Base-by-base conservation (phyloP, 2,888 invertebrate genomes). In the Harpalus rufipes region DNA sequence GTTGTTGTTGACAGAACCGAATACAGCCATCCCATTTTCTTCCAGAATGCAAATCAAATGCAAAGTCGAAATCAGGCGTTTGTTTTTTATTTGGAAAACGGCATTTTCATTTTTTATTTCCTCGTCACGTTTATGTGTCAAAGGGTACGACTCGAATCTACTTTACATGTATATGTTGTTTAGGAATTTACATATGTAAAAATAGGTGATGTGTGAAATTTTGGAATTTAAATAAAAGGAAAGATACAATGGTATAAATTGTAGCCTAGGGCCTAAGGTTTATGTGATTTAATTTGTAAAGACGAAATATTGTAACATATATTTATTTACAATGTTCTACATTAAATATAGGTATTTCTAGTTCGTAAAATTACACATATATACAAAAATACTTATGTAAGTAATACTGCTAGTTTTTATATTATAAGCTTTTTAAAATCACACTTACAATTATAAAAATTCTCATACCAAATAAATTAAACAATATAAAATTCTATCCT, bases 131-230 rank as follows among this genome's bases (percentile, higher is more conserved):
- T 58, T 32, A 59, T 32, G 25, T 78, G 78, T 78, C 78, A 78
- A 78, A 78, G 76, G 56, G 76, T n/a, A 56, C 6, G 18, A 16
- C n/a, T 16, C 16, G 25, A 58, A 78, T 78, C 59, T 59, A 78
- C 58, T 78, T 78, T 58, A 78, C 58, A 78, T 78, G 78, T 78
- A 78, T 78, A 76, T 78, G 14, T 59, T 32, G 59, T 58, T 56
- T 59, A 32, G 18, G 32, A 58, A 78, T 78, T 78, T 78, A 78
- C 78, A 78, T 78, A 78, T 56, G 78, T 25, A 78, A 78, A 78
- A 14, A 78, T 78, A 6, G 59, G 21, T 32, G 32, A 58, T 58
- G 78, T 78, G 25, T 59, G 56, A 59, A 56, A 59, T 78, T 78
- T 16, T 18, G 18, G 56, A 74, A 74, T 74, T 74, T 74, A 74